Conservation (phyloP, 2,113 vertebrate genomes). For the Calcarius ornatus region DNA sequence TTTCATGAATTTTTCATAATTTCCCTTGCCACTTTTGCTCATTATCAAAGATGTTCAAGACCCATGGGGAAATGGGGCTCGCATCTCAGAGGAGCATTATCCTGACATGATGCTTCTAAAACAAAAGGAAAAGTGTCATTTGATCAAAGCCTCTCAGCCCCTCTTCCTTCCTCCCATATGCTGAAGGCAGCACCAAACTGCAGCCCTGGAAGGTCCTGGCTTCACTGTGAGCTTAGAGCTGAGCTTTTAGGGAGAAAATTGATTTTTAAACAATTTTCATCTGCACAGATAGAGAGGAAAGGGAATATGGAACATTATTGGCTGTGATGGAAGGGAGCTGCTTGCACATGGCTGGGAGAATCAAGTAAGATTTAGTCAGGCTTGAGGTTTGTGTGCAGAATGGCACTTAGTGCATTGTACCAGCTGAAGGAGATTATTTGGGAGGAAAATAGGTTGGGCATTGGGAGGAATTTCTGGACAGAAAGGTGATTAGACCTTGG, state of each 20-base stretch:
- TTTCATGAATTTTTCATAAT: slow-evolving; percentile 71
- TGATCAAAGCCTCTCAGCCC: slow-evolving; percentile 57
- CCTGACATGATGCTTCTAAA: slow-evolving; percentile 55
- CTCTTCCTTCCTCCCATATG: not conserved
- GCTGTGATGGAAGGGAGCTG: not conserved
- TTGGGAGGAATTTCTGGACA: not conserved
- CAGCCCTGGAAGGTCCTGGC: not conserved
- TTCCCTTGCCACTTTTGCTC: slow-evolving; percentile 67
- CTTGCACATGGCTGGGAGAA: not conserved
- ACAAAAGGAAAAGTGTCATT: slow-evolving; percentile 60
- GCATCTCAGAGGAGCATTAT: slow-evolving; percentile 51
- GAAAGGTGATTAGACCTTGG: not conserved
- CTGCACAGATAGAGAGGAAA: not conserved
- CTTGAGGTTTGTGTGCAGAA: not conserved
- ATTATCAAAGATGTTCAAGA: slow-evolving; percentile 65
- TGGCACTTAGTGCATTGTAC: not conserved
- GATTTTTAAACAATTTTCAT: not conserved
- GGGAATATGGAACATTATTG: not conserved
- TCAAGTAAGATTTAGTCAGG: not conserved
- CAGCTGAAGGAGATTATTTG: not conserved
- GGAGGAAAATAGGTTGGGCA: not conserved
- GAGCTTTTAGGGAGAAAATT: not conserved
- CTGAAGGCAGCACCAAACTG: not conserved
- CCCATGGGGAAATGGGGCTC: slow-evolving; percentile 52
- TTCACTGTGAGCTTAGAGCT: not conserved